phyloP scores from a whole-genome alignment of 1,140 invertebrate genomes.

The Apis dorsata region DNA sequence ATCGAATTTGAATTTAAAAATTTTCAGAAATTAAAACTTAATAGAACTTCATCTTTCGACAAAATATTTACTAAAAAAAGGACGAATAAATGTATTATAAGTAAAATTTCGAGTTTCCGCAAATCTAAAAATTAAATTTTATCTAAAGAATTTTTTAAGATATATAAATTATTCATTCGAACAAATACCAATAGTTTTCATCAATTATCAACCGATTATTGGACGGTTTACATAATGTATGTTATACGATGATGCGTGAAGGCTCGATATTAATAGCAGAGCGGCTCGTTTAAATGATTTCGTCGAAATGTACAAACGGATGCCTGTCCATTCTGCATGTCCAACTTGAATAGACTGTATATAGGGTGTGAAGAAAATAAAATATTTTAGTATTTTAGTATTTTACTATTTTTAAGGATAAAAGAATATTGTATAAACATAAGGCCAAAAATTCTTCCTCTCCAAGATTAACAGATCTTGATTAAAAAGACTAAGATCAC shows the following conservation, averaged over 20 bases:
- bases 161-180: background rate
- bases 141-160: background rate
- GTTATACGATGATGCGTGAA: background rate
- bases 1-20: no score
- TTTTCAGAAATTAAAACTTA: no score
- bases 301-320: conserved; percentile 42
- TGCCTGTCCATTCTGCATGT: conserved; percentile 14
- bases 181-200: background rate
- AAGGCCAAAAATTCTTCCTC: no score
- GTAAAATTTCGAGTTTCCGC: no score
- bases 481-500: no score
- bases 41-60: no score
- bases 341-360: conserved; percentile 16
- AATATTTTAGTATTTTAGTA: background rate
- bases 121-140: background rate
- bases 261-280: conserved; percentile 51
- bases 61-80: no score
- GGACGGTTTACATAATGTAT: conserved; percentile 27
- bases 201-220: conserved; percentile 31
- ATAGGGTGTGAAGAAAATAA: background rate
- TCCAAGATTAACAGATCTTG: no score
- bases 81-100: no score
- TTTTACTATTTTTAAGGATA: no score
- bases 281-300: conserved; percentile 45
- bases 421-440: no score